Base-by-base conservation (phyloP, 2,888 invertebrate species). In the Drosophila sordidula region DNA sequence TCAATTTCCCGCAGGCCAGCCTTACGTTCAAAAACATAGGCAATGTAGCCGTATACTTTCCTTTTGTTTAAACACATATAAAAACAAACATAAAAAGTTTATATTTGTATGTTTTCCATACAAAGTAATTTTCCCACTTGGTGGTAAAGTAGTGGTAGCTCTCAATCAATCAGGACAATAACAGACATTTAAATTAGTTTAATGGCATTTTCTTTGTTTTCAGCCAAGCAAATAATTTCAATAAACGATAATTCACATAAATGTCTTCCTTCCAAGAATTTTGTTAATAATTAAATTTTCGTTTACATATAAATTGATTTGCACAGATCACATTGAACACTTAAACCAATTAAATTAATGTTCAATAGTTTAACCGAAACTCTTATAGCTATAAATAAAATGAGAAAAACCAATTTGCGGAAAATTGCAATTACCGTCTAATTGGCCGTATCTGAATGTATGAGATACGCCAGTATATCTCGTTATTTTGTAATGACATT, bases 341-440 rank as follows among this genome's bases (percentile, higher is more conserved):
- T 34, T 34, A 12, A 12, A 11, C 12, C 4, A 34, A 9, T 16
- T 39, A 4, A 39, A 16, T 4, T 8, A 39, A 39, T n/a, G 4
- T 4, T 1, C 8, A 16, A 16, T 16, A 8, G 39, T 3, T 16
- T 4, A 3, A 44, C n/a, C 3, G 14, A n/a, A 6, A 54, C 32
- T 8, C 4, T 5, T 8, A 32, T n/a, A 16, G 3, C 14, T 8
- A n/a, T 41, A 54, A 39, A 22, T n/a, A 9, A 26, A 44, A 9
- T 56, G 34, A 6, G 41, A 45, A n/a, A 59, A 55, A 41, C 38
- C 45, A 73, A 73, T 63, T 73, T 54, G 41, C 26, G 16, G 42
- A 46, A 62, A 62, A 62, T 62, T 38, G 44, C 49, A 41, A 46
- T 44, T 49, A n/a, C 18, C 25, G 9, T 16, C 32, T 41, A 70